Percentiles rank a stretch among this genome's conserved stretches.
phyloP scores from a whole-genome alignment of 2,888 invertebrate species.

The Nephrotoma guestfalica region DNA sequence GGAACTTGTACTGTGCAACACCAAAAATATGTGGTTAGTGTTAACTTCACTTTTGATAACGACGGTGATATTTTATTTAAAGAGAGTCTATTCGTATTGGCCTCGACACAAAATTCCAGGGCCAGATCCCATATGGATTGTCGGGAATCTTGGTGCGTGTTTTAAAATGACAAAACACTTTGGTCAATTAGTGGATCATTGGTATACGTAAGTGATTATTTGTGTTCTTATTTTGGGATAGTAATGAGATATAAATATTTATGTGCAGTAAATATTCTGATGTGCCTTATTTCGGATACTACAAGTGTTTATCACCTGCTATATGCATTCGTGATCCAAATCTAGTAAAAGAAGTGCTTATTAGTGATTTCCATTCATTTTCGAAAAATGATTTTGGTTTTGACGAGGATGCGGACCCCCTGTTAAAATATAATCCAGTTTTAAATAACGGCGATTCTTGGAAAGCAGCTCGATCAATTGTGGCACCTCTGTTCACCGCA shows the following conservation, averaged over 20 bases:
- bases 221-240: not conserved
- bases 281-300: not conserved
- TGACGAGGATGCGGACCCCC: conserved; percentile 26
- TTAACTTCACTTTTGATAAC: not conserved
- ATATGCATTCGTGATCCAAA: conserved; percentile 25
- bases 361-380: conserved; percentile 25
- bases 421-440: conserved; percentile 28
- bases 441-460: conserved; percentile 27
- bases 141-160: conserved; percentile 12
- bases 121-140: conserved; percentile 10
- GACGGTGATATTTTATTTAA: not conserved
- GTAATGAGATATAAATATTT: not conserved
- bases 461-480: conserved; percentile 24
- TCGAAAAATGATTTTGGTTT: conserved; percentile 25
- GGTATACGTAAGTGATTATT: conserved; percentile 7
- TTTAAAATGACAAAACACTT: conserved; percentile 10
- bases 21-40: not conserved
- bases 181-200: conserved; percentile 9
- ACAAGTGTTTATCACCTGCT: not conserved
- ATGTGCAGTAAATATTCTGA: not conserved
- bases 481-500: conserved; percentile 32
- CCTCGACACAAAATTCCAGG: conserved; percentile 9
- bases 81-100: conserved; percentile 11
- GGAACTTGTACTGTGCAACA: not conserved
- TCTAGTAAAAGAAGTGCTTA: conserved; percentile 21